Conservation (phyloP, 2,797 vertebrate species). For the Crotalus adamanteus region DNA sequence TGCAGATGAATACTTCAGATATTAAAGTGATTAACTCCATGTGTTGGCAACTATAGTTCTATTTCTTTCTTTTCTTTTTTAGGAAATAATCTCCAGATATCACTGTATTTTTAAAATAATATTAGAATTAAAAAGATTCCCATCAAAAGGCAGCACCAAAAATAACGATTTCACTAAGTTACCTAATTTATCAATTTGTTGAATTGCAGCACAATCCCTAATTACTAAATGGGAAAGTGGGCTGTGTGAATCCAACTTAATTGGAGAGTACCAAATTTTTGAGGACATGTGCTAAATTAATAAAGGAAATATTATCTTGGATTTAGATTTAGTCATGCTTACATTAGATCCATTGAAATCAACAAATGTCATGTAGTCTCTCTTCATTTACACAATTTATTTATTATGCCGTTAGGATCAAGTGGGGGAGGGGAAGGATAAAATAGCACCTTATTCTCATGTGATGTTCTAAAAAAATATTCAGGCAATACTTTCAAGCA, state of each 20-base stretch:
- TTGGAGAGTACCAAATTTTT: no score
- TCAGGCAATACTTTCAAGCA: not conserved
- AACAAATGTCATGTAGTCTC: not conserved
- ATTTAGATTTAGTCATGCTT: not conserved
- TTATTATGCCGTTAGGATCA: not conserved
- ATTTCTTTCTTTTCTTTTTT: not conserved
- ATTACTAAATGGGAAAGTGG: not conserved
- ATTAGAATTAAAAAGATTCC: accelerated
- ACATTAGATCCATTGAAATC: not conserved
- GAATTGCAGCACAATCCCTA: not conserved
- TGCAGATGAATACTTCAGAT: conserved; percentile 61
- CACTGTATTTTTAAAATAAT: not conserved
- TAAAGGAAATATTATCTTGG: not conserved
- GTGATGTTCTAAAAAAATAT: not conserved
- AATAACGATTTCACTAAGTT: not conserved
- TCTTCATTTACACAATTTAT: not conserved
- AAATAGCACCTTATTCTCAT: not conserved
- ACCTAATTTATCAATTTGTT: not conserved
- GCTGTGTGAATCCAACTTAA: not conserved
- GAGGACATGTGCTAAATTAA: not conserved
- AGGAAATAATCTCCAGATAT: conserved; percentile 11
- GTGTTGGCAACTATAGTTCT: not conserved
- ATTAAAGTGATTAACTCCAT: conserved; percentile 51
- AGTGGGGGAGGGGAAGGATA: not conserved
- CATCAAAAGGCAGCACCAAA: accelerated